These are phyloP conservation scores for human DNA, from an alignment of 2,113 vertebrate genomes.

Conservation along the genomic window GRCh38 chr5:37718001-37718500, in stretches of 20 bases:
- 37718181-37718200: not conserved
- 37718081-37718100: conserved; percentile 1
- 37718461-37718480: conserved; percentile 54
- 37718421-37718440: conserved; percentile 71
- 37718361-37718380: conserved; percentile 68
- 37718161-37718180: not conserved
- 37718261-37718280: conserved; percentile 66
- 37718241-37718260: conserved; percentile 32
- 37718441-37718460: conserved; percentile 58
- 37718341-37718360: conserved; percentile 73
- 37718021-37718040: not conserved
- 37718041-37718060: not conserved
- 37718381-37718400: conserved; percentile 68
- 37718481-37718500: not conserved
- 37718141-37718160: not conserved
- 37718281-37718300: conserved; percentile 51
- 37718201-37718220: not conserved
- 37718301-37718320: conserved; percentile 65
- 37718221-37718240: conserved; percentile 66
- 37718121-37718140: not conserved
- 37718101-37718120: not conserved
- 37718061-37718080: conserved; percentile 54
- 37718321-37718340: conserved; percentile 68
- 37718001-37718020: conserved; percentile 24
- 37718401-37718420: conserved; percentile 70